A percentile compares a stretch with the other conserved stretches of the same genome.
phyloP scores from a whole-genome alignment of 2,797 vertebrate genomes.

The Trichosurus vulpecula region DNA sequence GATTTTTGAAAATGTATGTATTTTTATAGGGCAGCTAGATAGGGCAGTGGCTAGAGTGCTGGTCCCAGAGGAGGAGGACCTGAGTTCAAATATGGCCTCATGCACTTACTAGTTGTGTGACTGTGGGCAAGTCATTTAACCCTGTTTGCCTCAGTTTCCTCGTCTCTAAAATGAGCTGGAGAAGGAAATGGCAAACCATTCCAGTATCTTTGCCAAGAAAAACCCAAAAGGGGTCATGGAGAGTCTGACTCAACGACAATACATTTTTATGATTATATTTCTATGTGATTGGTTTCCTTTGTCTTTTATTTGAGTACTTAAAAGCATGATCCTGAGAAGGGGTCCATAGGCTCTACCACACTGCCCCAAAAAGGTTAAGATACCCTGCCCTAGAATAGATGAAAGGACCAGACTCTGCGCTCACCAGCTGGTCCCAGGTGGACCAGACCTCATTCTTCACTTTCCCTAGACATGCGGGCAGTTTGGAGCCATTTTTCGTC shows the following conservation, averaged over 20 bases:
- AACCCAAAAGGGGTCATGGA: not conserved
- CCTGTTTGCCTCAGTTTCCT: too few relatives aligned
- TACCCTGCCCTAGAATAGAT: not conserved
- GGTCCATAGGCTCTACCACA: not conserved
- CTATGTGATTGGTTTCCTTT: not conserved
- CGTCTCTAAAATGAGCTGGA: not conserved
- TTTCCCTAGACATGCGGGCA: not conserved
- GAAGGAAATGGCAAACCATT: not conserved
- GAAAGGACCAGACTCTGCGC: constrained; percentile 28
- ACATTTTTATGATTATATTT: not conserved
- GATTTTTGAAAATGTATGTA: not conserved
- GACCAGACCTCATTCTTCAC: constrained; percentile 4
- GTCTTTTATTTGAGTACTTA: not conserved
- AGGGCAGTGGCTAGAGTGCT: not conserved
- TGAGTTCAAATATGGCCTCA: not conserved
- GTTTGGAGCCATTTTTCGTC: not conserved
- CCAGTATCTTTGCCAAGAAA: not conserved
- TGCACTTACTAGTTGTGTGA: not conserved
- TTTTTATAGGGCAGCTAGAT: not conserved
- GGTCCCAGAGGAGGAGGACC: not conserved
- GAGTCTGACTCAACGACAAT: not conserved
- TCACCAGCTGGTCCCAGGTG: not conserved
- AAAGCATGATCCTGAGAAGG: not conserved
- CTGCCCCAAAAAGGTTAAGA: constrained; percentile 28
- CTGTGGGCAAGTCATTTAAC: not conserved